Conservation (phyloP, 2,888 invertebrate species). For the Geotrupes spiniger region DNA sequence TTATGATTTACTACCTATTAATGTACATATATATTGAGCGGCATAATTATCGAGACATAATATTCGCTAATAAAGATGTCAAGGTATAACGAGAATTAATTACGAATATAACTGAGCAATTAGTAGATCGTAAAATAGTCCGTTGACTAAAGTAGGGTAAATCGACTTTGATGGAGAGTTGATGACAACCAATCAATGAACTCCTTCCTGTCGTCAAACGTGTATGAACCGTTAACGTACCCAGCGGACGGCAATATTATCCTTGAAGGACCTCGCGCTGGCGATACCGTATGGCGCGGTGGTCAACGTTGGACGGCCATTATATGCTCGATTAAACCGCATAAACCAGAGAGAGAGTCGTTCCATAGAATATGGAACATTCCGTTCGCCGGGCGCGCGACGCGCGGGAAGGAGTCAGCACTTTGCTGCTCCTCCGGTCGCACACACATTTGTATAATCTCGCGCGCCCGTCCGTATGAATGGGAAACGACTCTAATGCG, state of each 20-base stretch:
- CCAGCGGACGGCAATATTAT: not conserved
- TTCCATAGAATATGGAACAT: constrained; percentile 40
- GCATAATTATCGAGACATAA: too few species aligned
- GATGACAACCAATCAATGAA: too few species aligned
- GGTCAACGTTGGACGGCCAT: constrained; percentile 44
- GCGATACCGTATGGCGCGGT: constrained; percentile 20
- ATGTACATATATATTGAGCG: too few species aligned
- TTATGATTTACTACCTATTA: too few species aligned
- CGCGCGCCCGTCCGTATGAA: constrained; percentile 26
- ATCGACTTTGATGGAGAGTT: too few species aligned
- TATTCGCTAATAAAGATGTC: too few species aligned
- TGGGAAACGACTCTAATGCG: constrained; percentile 32
- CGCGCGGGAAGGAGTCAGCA: constrained; percentile 33
- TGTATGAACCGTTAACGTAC: too few species aligned
- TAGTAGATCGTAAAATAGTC: too few species aligned
- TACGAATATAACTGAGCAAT: too few species aligned
- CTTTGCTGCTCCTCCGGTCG: constrained; percentile 30
- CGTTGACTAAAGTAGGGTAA: too few species aligned
- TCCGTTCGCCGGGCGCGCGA: constrained; percentile 26
- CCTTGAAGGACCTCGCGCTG: constrained; percentile 4
- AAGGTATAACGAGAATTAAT: too few species aligned
- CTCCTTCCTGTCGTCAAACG: too few species aligned
- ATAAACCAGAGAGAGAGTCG: constrained; percentile 41
- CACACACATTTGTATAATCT: constrained; percentile 34
- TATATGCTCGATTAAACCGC: constrained; percentile 47